phyloP scores from a whole-genome alignment of 2,888 invertebrate species.

The Drosophila atripex region DNA sequence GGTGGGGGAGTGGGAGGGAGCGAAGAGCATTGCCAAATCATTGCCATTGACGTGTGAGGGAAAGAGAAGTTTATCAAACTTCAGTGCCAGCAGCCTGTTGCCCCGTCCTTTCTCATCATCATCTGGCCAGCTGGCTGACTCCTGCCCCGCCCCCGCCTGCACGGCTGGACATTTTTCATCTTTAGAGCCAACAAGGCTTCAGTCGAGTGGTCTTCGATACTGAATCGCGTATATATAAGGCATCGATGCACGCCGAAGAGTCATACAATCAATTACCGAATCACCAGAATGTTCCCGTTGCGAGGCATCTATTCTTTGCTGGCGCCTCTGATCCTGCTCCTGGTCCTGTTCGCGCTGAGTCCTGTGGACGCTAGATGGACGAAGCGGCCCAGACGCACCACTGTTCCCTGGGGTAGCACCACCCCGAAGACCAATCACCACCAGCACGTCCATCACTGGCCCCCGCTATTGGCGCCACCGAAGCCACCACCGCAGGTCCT shows the following conservation, averaged over 20 bases:
- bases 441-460: constrained; percentile 49
- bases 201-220: constrained; percentile 30
- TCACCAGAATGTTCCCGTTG: constrained; percentile 27
- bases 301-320: background rate
- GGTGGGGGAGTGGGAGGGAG: background rate
- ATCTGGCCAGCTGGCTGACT: constrained; percentile 6
- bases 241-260: constrained; percentile 9
- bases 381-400: constrained; percentile 44
- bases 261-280: constrained; percentile 68
- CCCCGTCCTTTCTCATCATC: constrained; percentile 20
- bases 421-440: constrained; percentile 41
- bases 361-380: constrained; percentile 46
- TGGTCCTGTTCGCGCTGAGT: constrained; percentile 3
- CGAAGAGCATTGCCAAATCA: constrained; percentile 46
- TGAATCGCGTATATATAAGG: constrained; percentile 67
- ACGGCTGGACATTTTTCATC: constrained; percentile 45
- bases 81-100: constrained; percentile 34
- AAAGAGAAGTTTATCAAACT: constrained; percentile 46
- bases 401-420: constrained; percentile 21
- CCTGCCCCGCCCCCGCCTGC: constrained; percentile 10
- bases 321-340: background rate
- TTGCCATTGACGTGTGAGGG: constrained; percentile 50
- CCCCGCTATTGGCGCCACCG: constrained; percentile 46
- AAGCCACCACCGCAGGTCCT: background rate
- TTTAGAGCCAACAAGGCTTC: constrained; percentile 44